Conservation (phyloP, 2,113 vertebrate genomes). For the Oplegnathus fasciatus region DNA sequence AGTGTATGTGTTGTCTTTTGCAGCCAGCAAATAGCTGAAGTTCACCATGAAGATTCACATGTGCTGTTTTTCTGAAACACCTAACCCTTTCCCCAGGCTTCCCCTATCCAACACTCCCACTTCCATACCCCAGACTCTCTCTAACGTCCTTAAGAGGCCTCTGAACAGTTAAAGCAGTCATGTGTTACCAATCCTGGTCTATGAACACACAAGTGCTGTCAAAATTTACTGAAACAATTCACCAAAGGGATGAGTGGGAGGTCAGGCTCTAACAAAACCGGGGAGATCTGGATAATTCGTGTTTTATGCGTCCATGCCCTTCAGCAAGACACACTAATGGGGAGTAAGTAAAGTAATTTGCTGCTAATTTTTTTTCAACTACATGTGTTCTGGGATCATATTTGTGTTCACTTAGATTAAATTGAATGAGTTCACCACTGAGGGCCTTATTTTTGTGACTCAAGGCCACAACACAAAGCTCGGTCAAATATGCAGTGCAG, state of each 20-base stretch:
- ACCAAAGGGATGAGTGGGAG: conserved; percentile 42
- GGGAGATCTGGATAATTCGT: conserved; percentile 30
- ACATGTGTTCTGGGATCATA: conserved; percentile 31
- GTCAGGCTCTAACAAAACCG: conserved; percentile 31
- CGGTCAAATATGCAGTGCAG: background rate
- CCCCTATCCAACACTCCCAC: conserved; percentile 8
- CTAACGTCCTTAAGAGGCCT: conserved; percentile 26
- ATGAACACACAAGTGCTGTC: conserved; percentile 37
- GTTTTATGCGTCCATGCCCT: conserved; percentile 39
- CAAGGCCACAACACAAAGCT: conserved; percentile 20
- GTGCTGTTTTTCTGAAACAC: conserved; percentile 29
- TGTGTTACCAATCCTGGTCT: conserved; percentile 49
- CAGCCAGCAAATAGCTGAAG: background rate
- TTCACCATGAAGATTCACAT: conserved; percentile 34
- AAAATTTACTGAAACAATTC: conserved; percentile 32
- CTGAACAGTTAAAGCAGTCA: conserved; percentile 46
- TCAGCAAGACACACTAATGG: conserved; percentile 27
- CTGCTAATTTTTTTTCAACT: conserved; percentile 14
- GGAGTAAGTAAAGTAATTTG: conserved; percentile 40
- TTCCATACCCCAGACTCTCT: background rate
- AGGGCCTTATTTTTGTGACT: conserved; percentile 3
- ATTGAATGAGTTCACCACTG: conserved; percentile 13
- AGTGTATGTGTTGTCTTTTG: background rate
- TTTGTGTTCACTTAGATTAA: conserved; percentile 29
- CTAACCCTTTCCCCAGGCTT: conserved; percentile 15